phyloP scores from a whole-genome alignment of 1,140 invertebrate species.

The Drepana arcuata region DNA sequence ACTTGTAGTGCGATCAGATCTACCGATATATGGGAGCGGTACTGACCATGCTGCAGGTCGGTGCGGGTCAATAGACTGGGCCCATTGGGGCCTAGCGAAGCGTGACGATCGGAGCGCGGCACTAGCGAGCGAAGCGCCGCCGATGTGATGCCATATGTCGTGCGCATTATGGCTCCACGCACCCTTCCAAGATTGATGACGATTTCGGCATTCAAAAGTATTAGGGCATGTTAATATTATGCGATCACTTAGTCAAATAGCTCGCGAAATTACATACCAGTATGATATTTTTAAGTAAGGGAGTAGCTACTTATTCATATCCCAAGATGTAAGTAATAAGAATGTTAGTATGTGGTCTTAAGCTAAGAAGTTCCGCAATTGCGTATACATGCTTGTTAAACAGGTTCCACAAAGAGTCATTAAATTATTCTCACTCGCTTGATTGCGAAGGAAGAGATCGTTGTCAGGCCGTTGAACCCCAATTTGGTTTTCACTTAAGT shows the following conservation, averaged over 20 bases:
- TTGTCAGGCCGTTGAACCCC: slow-evolving; percentile 28
- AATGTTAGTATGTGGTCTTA: no score
- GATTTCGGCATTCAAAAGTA: slow-evolving; percentile 55
- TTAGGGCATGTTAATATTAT: slow-evolving; percentile 65
- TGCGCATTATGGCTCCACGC: slow-evolving; percentile 43
- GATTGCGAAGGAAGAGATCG: slow-evolving; percentile 22
- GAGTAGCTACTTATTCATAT: no score
- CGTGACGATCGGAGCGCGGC: slow-evolving; percentile 25
- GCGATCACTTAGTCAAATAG: slow-evolving; percentile 56
- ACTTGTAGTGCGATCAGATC: slow-evolving; percentile 38
- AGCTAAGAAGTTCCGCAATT: no score
- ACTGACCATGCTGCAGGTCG: slow-evolving; percentile 31
- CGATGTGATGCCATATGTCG: slow-evolving; percentile 59
- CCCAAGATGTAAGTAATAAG: background rate
- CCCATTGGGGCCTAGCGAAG: slow-evolving; percentile 32
- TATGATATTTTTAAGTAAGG: no score
- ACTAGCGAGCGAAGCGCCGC: slow-evolving; percentile 9
- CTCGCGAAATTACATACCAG: slow-evolving; percentile 27
- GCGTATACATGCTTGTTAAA: no score
- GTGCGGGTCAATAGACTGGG: slow-evolving; percentile 40
- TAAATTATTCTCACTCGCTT: slow-evolving; percentile 26
- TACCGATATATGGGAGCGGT: slow-evolving; percentile 18
- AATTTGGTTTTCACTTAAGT: slow-evolving; percentile 31
- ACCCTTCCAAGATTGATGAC: slow-evolving; percentile 62
- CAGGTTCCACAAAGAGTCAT: slow-evolving; percentile 20